Evolutionary conservation across 2,113 vertebrate genomes (phyloP).

Genomic region (Emydocephalus ijimae): DNA sequence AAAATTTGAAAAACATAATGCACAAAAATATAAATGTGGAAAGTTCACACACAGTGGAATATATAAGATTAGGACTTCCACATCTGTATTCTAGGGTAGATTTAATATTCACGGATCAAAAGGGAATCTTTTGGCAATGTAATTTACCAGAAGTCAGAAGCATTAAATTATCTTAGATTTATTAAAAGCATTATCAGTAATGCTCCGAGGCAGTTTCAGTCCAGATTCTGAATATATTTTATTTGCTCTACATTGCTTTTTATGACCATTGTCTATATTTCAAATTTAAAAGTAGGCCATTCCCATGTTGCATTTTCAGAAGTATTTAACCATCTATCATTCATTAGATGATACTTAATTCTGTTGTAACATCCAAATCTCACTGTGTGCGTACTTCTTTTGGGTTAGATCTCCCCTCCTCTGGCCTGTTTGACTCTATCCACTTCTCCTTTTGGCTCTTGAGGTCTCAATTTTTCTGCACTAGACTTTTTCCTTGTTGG

Average conservation of each 20-base stretch:
- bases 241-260: neutral
- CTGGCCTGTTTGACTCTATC: neutral
- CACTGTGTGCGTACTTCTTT: neutral
- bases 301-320: neutral
- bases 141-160: neutral
- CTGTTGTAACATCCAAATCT: neutral
- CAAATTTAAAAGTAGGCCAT: neutral
- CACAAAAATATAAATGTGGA: neutral
- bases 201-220: neutral
- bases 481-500: neutral
- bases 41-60: neutral
- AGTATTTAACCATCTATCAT: neutral
- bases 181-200: neutral
- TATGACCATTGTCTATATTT: neutral
- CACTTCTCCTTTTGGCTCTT: neutral
- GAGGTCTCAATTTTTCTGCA: neutral
- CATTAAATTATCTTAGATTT: neutral
- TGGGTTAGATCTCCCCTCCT: neutral
- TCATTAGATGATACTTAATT: neutral
- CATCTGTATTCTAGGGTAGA: neutral
- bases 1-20: neutral
- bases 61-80: neutral
- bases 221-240: neutral
- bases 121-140: neutral
- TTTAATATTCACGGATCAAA: neutral